Conservation (phyloP, 2,888 invertebrate genomes). For the Epicampocera succincta region DNA sequence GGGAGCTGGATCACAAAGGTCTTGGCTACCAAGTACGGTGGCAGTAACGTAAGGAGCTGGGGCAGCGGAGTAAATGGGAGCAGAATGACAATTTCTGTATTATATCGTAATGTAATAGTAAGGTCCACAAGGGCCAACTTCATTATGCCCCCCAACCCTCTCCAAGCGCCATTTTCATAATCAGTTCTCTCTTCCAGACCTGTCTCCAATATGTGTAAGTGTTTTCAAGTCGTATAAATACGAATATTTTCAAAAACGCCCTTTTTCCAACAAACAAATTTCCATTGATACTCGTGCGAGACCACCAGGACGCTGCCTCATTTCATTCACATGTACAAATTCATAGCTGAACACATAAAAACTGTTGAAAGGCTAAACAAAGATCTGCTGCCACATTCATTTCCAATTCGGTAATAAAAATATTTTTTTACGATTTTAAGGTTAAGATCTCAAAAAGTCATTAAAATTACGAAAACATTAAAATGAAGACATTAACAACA, state of each 20-base stretch:
- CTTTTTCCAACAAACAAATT: constrained; percentile 23
- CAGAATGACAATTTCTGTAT: too few species aligned
- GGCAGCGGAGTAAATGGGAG: constrained; percentile 70
- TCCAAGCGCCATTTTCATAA: too few species aligned
- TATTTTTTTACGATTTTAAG: constrained; percentile 49
- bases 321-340: constrained; percentile 27
- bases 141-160: too few species aligned
- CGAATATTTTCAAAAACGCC: not conserved
- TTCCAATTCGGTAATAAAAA: constrained; percentile 44
- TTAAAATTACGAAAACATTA: constrained; percentile 36
- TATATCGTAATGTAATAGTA: too few species aligned
- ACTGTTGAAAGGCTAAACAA: constrained; percentile 20
- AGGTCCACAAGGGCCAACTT: too few species aligned
- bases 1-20: constrained; percentile 70
- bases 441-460: constrained; percentile 41
- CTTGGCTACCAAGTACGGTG: constrained; percentile 64
- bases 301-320: constrained; percentile 45
- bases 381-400: constrained; percentile 31
- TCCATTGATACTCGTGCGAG: constrained; percentile 23
- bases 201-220: too few species aligned
- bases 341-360: not conserved
- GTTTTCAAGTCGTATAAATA: too few species aligned
- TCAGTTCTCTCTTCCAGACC: too few species aligned
- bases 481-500: constrained; percentile 41
- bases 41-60: constrained; percentile 68